Conservation (phyloP, 2,888 invertebrate genomes). For the Tyria jacobaeae region DNA sequence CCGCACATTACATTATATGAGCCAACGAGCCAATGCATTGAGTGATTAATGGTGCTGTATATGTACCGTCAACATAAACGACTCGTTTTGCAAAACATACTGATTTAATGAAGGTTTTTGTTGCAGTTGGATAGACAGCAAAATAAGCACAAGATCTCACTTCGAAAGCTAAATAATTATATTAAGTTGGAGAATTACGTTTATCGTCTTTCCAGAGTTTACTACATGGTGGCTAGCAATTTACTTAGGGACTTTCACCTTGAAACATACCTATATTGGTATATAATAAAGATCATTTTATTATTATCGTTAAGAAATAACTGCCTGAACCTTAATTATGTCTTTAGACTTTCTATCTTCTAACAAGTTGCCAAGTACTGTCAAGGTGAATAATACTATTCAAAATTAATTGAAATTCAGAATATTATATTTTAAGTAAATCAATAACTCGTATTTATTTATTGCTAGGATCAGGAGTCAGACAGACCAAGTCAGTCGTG, state of each 20-base stretch:
- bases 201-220: background rate
- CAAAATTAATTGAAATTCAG: too few species aligned
- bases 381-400: too few species aligned
- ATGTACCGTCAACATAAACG: background rate
- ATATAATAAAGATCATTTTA: background rate
- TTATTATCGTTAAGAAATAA: slow-evolving; percentile 10
- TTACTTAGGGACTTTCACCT: background rate
- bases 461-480: too few species aligned
- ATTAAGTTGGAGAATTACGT: background rate
- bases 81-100: background rate
- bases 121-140: background rate
- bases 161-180: background rate
- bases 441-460: too few species aligned
- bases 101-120: background rate
- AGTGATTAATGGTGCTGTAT: background rate
- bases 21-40: background rate
- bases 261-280: background rate
- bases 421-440: too few species aligned
- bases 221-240: background rate
- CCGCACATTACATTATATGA: background rate
- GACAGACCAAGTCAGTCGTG: too few species aligned
- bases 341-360: too few species aligned
- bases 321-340: too few species aligned
- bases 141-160: background rate
- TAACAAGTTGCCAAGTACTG: too few species aligned